Base-by-base conservation (phyloP, 1,140 invertebrate species). In the Adelges cooleyi region DNA sequence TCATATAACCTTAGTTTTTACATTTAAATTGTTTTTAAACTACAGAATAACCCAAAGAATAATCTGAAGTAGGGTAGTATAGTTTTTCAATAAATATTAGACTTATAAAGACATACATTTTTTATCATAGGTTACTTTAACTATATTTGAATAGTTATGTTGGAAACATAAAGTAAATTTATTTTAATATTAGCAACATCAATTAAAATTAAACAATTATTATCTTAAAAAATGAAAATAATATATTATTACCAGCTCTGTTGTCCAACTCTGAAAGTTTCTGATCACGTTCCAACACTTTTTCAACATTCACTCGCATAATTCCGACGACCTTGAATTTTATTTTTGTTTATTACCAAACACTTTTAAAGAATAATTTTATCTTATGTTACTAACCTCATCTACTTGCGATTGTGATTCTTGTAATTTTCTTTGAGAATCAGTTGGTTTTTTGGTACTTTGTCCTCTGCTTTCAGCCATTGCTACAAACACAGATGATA, bases 291-390 rank as follows among this genome's bases (percentile, higher is more conserved):
- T 97, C 93, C 69, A 97, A 78, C 20, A 97, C 94, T 76, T 97
- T 97, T 73, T 96, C 94, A 50, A 97, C 93, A 76, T 97, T 97
- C 65, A 92, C 92, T 79, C 90, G 86, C 92, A 95, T 95, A 69
- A 95, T 95, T 75, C 92, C 91, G 69, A 90, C 88, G 71, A 90
- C 88, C 81, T 90, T 71, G 68, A 66, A 66, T 68, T 29, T 38
- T 66, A 68, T n/a, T 25, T 33, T 66, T 69, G 66, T 50, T 23
- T 62, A 56, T 20, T 42, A 51, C 46, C 17, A 38, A 20, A 40
- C n/a, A 13, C 10, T 17, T 36, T 29, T 18, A 17, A 20, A 5
- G 4, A 10, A 33, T 15, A 33, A 15, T 65, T 40, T 36, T 51
- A 40, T 15, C 13, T n/a, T 17, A 62, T 40, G 17, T 33, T 50